Base-by-base conservation (phyloP, 2,888 invertebrate species). In the Noctua janthina region DNA sequence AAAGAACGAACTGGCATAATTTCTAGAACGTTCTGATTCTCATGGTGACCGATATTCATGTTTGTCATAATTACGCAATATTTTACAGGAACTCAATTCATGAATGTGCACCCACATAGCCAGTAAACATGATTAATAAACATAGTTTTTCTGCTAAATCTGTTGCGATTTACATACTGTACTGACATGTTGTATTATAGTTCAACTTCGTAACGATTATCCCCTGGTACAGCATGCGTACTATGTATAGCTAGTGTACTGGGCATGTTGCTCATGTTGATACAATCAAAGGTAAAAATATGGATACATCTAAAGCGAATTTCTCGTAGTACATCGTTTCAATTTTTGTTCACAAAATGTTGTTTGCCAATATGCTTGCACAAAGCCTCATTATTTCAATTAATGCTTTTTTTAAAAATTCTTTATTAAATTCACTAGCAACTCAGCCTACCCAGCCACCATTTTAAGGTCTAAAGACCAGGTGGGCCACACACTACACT, bases 151-250 rank as follows among this genome's bases (percentile, higher is more conserved):
- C 59, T 59, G 67, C 51, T 46, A 23, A 81, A 74, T 68, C 75
- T 74, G 35, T 59, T 62, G 43, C 43, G 62, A 74, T 81, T 80
- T 69, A 35, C 68, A 81, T 81, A 46, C 74, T 17, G 49, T 68
- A 51, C 74, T 17, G 49, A 66, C 62, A 56, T 1, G 66, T 62
- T 1, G 66, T 62, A 35, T 80, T 43, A 59, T 39, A 62, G 46
- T 29, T 35, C 20, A 43, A 46, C 66, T 59, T 20, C 15, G n/a
- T 59, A 62, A 43, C 23, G 7, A 56, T 73, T 72, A 79, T 29
- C n/a, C 5, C 1, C 2, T 4, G 5, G n/a, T 56, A 15, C 29
- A 75, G 72, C 39, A 4, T 43, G n/a, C n/a, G 15, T 20, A 43
- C 3, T 35, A 35, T 35, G 17, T 35, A 35, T 64, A 35, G 35